A percentile compares a stretch with the other conserved stretches of the same genome.
These are phyloP conservation scores for Prostheceraeus crozeri DNA, from an alignment of 2,888 invertebrate species.

Conservation along the genomic window DNA sequence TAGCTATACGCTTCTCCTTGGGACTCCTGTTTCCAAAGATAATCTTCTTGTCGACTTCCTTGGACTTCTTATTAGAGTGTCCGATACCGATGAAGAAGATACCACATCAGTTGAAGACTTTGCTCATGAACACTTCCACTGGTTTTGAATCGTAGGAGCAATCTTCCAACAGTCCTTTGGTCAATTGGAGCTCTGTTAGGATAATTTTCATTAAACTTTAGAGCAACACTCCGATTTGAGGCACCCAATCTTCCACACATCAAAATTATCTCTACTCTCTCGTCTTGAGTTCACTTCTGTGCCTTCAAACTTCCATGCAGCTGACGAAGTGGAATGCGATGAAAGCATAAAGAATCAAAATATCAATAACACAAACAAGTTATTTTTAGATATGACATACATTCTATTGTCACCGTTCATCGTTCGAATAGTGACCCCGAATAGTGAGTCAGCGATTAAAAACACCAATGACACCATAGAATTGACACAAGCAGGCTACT, in stretches of 20 bases:
- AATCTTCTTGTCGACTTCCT: not conserved
- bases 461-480: too few relatives aligned
- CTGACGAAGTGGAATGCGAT: conserved; percentile 17
- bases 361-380: too few relatives aligned
- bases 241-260: conserved; percentile 17
- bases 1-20: conserved; percentile 13
- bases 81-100: too few relatives aligned
- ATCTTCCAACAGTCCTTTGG: conserved; percentile 15
- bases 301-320: conserved; percentile 5
- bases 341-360: conserved; percentile 4
- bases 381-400: too few relatives aligned
- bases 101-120: conserved; percentile 8
- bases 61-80: too few relatives aligned
- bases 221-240: not conserved
- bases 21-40: conserved; percentile 22
- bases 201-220: conserved; percentile 10
- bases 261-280: conserved; percentile 22
- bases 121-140: conserved; percentile 29
- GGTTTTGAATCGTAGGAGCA: conserved; percentile 13
- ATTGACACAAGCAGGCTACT: too few relatives aligned
- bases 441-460: too few relatives aligned
- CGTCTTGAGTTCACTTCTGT: conserved; percentile 11
- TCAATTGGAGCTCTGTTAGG: conserved; percentile 24
- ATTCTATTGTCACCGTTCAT: too few relatives aligned
- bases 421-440: too few relatives aligned